A percentile compares a stretch with the other conserved stretches of the same genome.
Conservation (phyloP, 2,113 vertebrate genomes). For the Plecotus auritus region DNA sequence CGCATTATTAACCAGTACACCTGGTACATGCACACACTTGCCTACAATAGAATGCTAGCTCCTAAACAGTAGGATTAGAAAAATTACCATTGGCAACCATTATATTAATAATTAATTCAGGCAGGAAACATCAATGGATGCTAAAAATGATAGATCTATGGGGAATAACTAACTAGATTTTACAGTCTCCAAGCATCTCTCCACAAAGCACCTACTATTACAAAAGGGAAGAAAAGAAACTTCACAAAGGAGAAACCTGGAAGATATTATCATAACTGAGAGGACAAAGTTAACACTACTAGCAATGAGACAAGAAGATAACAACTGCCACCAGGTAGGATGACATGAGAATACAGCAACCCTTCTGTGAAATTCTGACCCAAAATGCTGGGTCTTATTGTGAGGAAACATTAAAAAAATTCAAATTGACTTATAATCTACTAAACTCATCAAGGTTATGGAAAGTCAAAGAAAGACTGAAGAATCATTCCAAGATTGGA, state of each 20-base stretch:
- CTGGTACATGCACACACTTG: background rate
- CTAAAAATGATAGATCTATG: background rate
- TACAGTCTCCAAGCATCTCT: background rate
- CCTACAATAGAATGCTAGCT: background rate
- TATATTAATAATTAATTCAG: slow-evolving; percentile 12
- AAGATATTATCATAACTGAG: background rate
- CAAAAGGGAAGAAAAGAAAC: background rate
- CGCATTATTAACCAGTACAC: too few species aligned
- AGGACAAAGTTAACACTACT: background rate
- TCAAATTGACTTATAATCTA: background rate
- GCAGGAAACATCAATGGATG: background rate
- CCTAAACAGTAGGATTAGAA: background rate
- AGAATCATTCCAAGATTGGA: background rate
- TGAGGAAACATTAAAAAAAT: background rate
- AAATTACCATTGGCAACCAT: background rate
- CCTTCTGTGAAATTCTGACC: background rate
- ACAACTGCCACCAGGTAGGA: background rate
- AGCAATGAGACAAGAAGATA: background rate
- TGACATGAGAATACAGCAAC: background rate
- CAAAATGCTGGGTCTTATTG: background rate
- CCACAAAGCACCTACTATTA: background rate
- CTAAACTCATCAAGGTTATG: background rate
- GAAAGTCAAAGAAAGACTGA: background rate
- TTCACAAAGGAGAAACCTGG: background rate
- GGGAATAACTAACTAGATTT: background rate